Base-by-base conservation (phyloP, 2,113 vertebrate species). In the Coptodon rendalli region DNA sequence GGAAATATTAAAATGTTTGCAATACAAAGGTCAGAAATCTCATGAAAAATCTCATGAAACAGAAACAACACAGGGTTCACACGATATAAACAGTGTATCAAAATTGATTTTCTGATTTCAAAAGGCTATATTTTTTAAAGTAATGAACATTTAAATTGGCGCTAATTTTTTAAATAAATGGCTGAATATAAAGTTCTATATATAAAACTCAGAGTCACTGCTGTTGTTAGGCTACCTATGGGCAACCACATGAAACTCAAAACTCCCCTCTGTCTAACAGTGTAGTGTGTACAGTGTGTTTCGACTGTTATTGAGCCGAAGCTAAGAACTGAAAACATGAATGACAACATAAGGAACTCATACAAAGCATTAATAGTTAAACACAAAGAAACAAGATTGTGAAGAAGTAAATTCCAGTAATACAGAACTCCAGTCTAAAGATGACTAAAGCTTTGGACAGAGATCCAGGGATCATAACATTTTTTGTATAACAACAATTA, bases 21-120 rank as follows among this genome's bases (percentile, higher is more conserved):
- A 38, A 66, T 0, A 7, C 19, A 3, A 66, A 27, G 3, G 9
- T 22, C 1, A 56, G 22, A 57, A 27, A 38, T 11, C 29, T 63
- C 40, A 43, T 43, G 40, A 43, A 43, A 43, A 43, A 43, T 48
- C 45, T 48, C 6, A 38, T 38, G 61, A 68, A 38, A 68, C 34
- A 68, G 34, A 68, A 38, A 36, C 61, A n/a, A n/a, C 10, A 22
- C 63, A 68, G 11, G 0, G 19, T 11, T 38, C 4, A 13, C 3
- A 5, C 61, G 0, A 13, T 66, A 66, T 22, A 66, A 7, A 38
- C 10, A 6, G 3, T 5, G 34, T 8, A 68, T 36, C 34, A 68
- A 22, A 68, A n/a, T 38, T 0, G 31, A 38, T n/a, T 12, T n/a
- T 36, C 2, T n/a, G 2, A 66, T 66, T 38, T 38, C 0, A 66